phyloP scores from a whole-genome alignment of 2,113 vertebrate genomes.

The Diadophis punctatus region DNA sequence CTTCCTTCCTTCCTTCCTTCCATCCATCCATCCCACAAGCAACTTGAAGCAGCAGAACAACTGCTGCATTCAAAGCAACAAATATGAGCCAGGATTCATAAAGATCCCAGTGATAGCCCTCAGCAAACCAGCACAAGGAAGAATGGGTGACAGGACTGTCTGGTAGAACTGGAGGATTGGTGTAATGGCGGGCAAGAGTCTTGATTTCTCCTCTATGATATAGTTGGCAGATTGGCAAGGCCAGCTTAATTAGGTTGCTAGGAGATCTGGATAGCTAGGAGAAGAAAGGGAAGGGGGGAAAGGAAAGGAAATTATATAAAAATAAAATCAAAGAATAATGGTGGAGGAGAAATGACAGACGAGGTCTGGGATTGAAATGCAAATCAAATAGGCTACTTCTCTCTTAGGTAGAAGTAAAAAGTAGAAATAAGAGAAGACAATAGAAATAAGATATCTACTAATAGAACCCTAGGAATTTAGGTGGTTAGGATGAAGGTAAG shows the following conservation, averaged over 20 bases:
- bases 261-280: neutral
- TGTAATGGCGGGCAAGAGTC: neutral
- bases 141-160: neutral
- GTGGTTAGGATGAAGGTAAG: neutral
- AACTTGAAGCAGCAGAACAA: neutral
- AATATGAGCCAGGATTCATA: neutral
- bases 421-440: neutral
- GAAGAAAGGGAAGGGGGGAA: neutral
- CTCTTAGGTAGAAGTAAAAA: neutral
- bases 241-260: neutral
- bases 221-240: neutral
- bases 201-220: neutral
- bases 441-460: neutral
- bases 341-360: neutral
- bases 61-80: neutral
- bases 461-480: neutral
- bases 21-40: neutral
- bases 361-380: neutral
- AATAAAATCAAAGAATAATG: neutral
- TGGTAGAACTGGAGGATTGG: neutral
- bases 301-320: neutral
- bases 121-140: neutral
- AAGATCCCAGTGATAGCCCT: neutral
- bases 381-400: neutral
- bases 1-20: no score